Conservation (phyloP, 2,888 invertebrate species). For the Papilio elwesi region DNA sequence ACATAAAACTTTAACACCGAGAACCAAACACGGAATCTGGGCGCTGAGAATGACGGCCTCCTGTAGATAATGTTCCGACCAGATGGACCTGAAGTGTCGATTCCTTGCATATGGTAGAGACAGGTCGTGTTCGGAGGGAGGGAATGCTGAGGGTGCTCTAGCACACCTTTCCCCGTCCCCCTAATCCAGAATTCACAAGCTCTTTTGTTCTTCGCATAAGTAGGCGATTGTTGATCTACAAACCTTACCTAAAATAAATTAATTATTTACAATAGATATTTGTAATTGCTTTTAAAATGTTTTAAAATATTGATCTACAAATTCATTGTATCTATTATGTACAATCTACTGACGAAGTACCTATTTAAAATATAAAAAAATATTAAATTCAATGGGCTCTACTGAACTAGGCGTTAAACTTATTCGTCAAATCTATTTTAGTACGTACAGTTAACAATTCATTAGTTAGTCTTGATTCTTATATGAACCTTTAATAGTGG, state of each 20-base stretch:
- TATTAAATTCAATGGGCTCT: no score
- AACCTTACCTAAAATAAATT: constrained; percentile 88
- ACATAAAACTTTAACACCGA: constrained; percentile 94
- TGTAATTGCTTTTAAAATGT: no score
- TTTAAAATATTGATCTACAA: no score
- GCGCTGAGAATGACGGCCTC: constrained; percentile 85
- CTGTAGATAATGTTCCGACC: constrained; percentile 82
- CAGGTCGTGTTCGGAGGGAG: constrained; percentile 95
- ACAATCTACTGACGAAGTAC: no score
- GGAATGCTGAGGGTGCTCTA: constrained; percentile 93
- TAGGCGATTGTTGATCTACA: constrained; percentile 92
- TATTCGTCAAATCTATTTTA: no score
- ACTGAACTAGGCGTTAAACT: no score
- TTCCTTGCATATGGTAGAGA: constrained; percentile 90
- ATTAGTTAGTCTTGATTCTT: no score
- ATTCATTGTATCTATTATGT: no score
- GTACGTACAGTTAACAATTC: no score
- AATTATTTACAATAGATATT: background rate
- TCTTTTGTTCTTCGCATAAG: constrained; percentile 93
- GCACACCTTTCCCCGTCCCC: constrained; percentile 90
- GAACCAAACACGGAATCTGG: constrained; percentile 92
- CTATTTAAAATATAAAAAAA: no score
- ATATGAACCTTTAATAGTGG: no score
- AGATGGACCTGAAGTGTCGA: constrained; percentile 85
- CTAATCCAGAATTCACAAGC: constrained; percentile 94